Evolutionary conservation across 2,888 invertebrate species (phyloP).

Genomic region (Encarsia formosa): DNA sequence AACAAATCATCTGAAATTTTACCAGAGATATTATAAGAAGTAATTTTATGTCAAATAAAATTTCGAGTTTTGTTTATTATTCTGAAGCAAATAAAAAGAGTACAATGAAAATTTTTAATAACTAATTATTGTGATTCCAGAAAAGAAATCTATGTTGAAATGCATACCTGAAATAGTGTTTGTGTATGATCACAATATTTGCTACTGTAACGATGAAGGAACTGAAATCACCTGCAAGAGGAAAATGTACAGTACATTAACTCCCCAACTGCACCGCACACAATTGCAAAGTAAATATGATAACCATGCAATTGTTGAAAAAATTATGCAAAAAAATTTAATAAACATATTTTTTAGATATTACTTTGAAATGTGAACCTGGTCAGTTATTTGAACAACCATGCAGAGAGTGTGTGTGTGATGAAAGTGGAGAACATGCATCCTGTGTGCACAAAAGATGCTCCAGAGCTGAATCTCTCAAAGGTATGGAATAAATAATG

Average conservation of each 20-base stretch:
- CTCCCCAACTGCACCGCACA: neutral
- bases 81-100: no score
- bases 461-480: neutral
- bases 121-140: no score
- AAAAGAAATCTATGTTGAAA: conserved; percentile 3
- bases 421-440: neutral
- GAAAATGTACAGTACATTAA: conserved; percentile 3
- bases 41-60: no score
- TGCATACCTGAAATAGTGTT: conserved; percentile 11
- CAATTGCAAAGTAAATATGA: conserved; percentile 18
- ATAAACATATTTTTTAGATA: conserved; percentile 4
- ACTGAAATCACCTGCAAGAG: conserved; percentile 8
- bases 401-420: conserved; percentile 5
- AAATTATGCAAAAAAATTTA: neutral
- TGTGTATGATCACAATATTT: conserved; percentile 15
- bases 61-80: no score
- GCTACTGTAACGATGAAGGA: conserved; percentile 6
- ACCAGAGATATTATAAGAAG: no score
- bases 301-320: neutral
- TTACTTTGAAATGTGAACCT: neutral
- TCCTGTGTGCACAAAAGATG: neutral
- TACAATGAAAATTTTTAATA: no score
- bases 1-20: no score
- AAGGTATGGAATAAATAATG: no score
- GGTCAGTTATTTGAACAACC: neutral